phyloP scores from a whole-genome alignment of 2,113 vertebrate genomes.

The Ceyx margarethae region DNA sequence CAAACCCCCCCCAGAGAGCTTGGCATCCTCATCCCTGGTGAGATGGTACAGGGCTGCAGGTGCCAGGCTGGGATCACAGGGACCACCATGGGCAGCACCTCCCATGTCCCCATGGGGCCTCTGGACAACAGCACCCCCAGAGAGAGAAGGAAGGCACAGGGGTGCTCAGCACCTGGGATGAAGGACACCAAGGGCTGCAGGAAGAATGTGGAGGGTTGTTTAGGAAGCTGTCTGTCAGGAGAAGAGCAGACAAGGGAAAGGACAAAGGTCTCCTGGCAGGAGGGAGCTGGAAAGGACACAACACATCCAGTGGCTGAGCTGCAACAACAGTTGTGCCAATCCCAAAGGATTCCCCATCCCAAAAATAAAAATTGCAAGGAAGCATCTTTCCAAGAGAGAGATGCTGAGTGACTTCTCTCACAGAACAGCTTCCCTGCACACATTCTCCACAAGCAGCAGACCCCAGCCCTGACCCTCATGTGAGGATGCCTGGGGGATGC shows the following conservation, averaged over 20 bases:
- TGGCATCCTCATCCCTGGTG: accelerated
- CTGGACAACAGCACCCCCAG: accelerated
- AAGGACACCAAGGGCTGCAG: not conserved
- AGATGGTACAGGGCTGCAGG: not conserved
- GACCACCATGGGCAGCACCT: not conserved
- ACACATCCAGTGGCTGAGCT: not conserved
- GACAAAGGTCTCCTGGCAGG: not conserved
- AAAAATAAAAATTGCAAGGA: not conserved
- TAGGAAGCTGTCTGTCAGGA: not conserved
- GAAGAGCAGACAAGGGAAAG: not conserved
- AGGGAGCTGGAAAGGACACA: not conserved
- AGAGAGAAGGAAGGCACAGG: accelerated
- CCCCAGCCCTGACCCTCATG: not conserved
- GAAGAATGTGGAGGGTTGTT: not conserved
- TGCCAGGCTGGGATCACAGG: not conserved
- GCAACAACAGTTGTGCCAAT: not conserved
- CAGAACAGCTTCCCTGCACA: not conserved
- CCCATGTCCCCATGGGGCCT: accelerated
- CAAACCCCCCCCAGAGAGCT: not conserved
- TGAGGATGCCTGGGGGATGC: not conserved
- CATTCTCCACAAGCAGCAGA: accelerated
- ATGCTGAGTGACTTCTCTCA: not conserved
- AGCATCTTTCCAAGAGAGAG: not conserved
- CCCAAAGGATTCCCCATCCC: not conserved
- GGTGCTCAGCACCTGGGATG: not conserved